Evolutionary conservation across 2,797 vertebrate genomes (phyloP).

Genomic region (Gymnocypris eckloni): DNA sequence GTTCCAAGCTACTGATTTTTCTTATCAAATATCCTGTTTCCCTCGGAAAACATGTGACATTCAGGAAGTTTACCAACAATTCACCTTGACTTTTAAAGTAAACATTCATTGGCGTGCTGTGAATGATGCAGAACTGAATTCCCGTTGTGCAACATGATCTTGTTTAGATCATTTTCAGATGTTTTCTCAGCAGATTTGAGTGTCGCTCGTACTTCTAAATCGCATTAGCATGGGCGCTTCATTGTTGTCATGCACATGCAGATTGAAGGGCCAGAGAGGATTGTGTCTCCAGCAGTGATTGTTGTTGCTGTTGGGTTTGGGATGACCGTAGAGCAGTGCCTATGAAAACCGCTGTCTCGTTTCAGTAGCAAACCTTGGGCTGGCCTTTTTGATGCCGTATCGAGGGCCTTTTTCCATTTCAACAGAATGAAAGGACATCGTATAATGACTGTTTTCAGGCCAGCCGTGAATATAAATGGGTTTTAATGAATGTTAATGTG

Average conservation of each 20-base stretch:
- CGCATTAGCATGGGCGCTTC: not conserved
- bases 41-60: not conserved
- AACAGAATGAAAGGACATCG: constrained; percentile 24
- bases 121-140: not conserved
- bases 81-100: not conserved
- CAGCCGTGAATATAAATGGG: constrained; percentile 36
- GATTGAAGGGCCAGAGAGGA: constrained; percentile 54
- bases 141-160: not conserved
- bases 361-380: constrained; percentile 20
- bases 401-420: constrained; percentile 8
- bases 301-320: not conserved
- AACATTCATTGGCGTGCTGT: not conserved
- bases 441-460: constrained; percentile 21
- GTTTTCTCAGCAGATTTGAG: not conserved
- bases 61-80: not conserved
- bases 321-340: not conserved
- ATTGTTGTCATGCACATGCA: constrained; percentile 61
- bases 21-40: not conserved
- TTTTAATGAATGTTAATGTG: constrained; percentile 35
- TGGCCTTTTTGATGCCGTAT: constrained; percentile 8
- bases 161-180: not conserved
- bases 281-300: constrained; percentile 31
- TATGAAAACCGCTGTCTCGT: not conserved
- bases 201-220: constrained; percentile 14
- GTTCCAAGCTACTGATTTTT: not conserved